Conservation (phyloP, 2,797 vertebrate genomes). For the Decapterus maruadsi region DNA sequence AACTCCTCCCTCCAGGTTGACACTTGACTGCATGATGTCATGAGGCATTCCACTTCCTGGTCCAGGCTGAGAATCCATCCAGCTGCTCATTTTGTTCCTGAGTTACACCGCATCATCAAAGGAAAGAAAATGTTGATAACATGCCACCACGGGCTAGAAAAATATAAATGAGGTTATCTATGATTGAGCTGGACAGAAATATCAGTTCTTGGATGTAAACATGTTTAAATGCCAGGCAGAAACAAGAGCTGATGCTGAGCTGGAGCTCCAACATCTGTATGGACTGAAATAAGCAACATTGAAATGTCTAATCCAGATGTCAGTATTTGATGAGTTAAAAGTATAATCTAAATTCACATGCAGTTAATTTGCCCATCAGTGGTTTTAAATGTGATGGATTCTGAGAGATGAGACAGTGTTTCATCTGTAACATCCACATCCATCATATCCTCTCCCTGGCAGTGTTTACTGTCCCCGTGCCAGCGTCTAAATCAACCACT, state of each 20-base stretch:
- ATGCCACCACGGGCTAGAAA: no score
- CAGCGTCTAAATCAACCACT: conserved; percentile 70
- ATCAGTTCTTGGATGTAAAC: no score
- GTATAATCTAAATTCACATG: neutral
- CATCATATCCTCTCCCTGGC: conserved; percentile 57
- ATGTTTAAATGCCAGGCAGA: neutral
- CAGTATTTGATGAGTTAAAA: neutral
- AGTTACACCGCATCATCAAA: conserved; percentile 62
- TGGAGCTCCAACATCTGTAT: neutral
- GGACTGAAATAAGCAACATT: neutral
- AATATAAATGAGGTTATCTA: neutral
- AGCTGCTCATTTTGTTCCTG: no score
- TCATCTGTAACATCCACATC: conserved; percentile 44
- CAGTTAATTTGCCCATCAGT: conserved; percentile 19
- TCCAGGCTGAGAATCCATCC: conserved; percentile 92
- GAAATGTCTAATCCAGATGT: no score
- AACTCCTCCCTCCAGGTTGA: conserved; percentile 92
- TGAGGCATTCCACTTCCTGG: conserved; percentile 90
- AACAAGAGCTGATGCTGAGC: neutral
- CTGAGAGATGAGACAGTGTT: neutral
- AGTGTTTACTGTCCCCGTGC: conserved; percentile 44
- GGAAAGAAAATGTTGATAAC: neutral
- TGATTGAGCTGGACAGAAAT: neutral
- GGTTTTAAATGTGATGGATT: neutral
- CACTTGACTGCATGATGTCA: conserved; percentile 97